Conservation (phyloP, 2,797 vertebrate species). For the Clarias fuscus region DNA sequence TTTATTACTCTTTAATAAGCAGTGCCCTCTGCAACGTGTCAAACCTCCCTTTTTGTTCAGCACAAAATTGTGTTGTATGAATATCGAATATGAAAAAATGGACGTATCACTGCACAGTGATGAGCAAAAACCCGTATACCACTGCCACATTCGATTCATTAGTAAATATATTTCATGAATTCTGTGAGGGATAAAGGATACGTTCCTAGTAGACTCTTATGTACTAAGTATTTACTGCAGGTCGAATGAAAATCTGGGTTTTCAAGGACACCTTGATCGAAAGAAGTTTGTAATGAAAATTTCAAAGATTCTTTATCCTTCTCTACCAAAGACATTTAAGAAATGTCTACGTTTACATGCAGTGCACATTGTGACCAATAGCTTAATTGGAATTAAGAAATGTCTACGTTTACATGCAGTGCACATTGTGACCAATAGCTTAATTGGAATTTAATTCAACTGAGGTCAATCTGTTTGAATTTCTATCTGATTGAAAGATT, state of each 20-base stretch:
- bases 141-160: conserved; percentile 13
- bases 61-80: conserved; percentile 6
- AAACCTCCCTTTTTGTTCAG: conserved; percentile 36
- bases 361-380: background rate
- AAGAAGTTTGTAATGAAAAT: conserved; percentile 26
- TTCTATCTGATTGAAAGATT: background rate
- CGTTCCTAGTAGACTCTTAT: conserved; percentile 25
- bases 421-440: background rate
- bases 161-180: conserved; percentile 23
- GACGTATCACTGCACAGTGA: conserved; percentile 25
- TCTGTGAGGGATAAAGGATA: conserved; percentile 32
- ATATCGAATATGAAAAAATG: conserved; percentile 19
- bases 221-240: conserved; percentile 9
- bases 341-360: conserved; percentile 32
- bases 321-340: conserved; percentile 20
- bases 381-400: background rate
- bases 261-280: background rate
- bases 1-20: conserved; percentile 38
- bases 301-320: conserved; percentile 13
- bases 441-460: background rate
- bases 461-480: background rate
- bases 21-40: conserved; percentile 52
- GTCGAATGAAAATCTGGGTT: background rate
- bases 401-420: conserved; percentile 28
- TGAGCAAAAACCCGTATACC: background rate